Conservation (phyloP, 2,888 invertebrate species). For the Synergus gifuensis region DNA sequence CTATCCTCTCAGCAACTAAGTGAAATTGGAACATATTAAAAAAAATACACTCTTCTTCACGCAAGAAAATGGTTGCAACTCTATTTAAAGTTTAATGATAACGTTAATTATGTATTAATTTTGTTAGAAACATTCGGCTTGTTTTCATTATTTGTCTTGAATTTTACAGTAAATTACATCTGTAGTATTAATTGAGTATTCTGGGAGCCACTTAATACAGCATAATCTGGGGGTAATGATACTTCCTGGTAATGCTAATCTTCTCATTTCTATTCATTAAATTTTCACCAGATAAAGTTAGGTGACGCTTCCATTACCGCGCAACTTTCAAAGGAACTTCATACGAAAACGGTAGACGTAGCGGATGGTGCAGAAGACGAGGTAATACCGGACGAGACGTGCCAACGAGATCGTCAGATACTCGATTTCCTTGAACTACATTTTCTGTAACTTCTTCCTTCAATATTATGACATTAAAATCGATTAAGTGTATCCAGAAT, state of each 20-base stretch:
- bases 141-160: neutral
- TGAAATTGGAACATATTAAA: neutral
- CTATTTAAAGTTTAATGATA: neutral
- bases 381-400: conserved; percentile 5
- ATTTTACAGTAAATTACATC: conserved; percentile 3
- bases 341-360: conserved; percentile 19
- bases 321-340: conserved; percentile 8
- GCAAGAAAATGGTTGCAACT: neutral
- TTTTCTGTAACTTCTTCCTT: neutral
- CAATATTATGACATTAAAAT: conserved; percentile 4
- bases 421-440: neutral
- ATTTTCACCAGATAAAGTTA: conserved; percentile 36
- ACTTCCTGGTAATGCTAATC: conserved; percentile 11
- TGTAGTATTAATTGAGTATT: conserved; percentile 15
- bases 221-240: conserved; percentile 32
- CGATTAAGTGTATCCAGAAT: neutral
- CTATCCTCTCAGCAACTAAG: neutral
- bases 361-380: conserved; percentile 9
- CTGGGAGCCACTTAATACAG: conserved; percentile 15
- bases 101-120: neutral
- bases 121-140: neutral
- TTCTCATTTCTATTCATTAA: conserved; percentile 38
- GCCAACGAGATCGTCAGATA: conserved; percentile 4
- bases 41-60: neutral
- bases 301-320: conserved; percentile 9